Evolutionary conservation across 92 coral and sea anemone species (phyloP).

Genomic region (Porites cylindrica): DNA sequence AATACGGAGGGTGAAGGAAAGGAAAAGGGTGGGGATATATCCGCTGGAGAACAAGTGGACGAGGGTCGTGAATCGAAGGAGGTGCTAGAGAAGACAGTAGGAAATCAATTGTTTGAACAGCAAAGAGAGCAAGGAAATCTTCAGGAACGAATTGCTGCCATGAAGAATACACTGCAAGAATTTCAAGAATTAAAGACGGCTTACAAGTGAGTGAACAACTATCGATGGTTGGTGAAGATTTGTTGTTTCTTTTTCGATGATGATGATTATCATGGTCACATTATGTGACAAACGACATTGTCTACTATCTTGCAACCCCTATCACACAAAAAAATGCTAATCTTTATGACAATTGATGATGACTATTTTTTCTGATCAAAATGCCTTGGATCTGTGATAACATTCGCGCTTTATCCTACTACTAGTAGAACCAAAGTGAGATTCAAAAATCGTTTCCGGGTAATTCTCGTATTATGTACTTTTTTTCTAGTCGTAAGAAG

Average conservation of each 20-base stretch:
- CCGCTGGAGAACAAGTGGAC: background rate
- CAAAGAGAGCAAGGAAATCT: constrained; percentile 43
- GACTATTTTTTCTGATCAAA: too few relatives aligned
- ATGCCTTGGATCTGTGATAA: too few relatives aligned
- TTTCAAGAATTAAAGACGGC: constrained; percentile 73
- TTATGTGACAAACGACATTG: too few relatives aligned
- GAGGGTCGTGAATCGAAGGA: background rate
- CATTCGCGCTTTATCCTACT: too few relatives aligned
- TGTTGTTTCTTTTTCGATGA: too few relatives aligned
- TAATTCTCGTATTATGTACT: background rate
- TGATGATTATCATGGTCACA: too few relatives aligned
- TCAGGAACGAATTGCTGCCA: constrained; percentile 66
- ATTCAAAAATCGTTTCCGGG: too few relatives aligned
- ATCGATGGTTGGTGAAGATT: background rate
- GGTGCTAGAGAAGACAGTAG: constrained; percentile 8
- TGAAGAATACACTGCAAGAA: constrained; percentile 76
- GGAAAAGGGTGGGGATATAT: background rate
- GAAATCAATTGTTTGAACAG: constrained; percentile 5
- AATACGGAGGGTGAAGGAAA: background rate
- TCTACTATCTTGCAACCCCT: too few relatives aligned
- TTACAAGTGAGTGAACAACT: constrained; percentile 54
- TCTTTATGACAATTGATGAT: too few relatives aligned
- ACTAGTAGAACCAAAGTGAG: too few relatives aligned
- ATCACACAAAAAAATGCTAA: too few relatives aligned
- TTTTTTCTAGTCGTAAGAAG: constrained; percentile 36